Conservation (phyloP, 2,113 vertebrate species). For the Thunnus maccoyii region DNA sequence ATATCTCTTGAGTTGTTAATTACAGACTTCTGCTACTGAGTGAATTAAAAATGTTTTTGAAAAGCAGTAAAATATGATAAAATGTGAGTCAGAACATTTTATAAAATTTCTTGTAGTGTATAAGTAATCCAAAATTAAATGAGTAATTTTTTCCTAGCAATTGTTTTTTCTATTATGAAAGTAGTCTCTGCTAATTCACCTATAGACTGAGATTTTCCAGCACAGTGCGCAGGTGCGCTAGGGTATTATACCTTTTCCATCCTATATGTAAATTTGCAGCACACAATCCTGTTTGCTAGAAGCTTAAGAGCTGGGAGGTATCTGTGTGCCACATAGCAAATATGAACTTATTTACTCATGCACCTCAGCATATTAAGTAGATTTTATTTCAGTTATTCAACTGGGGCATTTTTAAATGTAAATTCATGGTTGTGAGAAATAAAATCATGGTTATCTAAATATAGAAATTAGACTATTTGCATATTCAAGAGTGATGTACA, state of each 20-base stretch:
- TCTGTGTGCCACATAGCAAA: conserved; percentile 58
- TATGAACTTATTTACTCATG: conserved; percentile 54
- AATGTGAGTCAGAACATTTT: background rate
- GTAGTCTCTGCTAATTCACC: background rate
- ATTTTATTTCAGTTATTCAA: conserved; percentile 45
- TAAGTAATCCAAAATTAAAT: background rate
- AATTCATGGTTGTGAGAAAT: conserved; percentile 21
- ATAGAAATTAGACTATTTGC: conserved; percentile 18
- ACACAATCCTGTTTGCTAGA: conserved; percentile 63
- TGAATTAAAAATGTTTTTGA: background rate
- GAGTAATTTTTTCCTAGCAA: too few relatives aligned
- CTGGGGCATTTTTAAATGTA: conserved; percentile 2
- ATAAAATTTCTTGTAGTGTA: background rate
- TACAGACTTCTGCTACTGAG: background rate
- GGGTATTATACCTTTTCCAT: conserved; percentile 25
- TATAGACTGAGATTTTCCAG: background rate
- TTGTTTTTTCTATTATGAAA: background rate
- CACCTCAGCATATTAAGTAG: conserved; percentile 57
- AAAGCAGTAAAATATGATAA: background rate
- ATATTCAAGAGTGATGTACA: background rate
- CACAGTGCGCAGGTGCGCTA: background rate
- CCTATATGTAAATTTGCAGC: conserved; percentile 55
- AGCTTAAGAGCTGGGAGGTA: conserved; percentile 55
- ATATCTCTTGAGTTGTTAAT: background rate
- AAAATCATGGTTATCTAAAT: background rate